Conservation (phyloP, 2,113 vertebrate genomes). For the Peucedramus taeniatus region DNA sequence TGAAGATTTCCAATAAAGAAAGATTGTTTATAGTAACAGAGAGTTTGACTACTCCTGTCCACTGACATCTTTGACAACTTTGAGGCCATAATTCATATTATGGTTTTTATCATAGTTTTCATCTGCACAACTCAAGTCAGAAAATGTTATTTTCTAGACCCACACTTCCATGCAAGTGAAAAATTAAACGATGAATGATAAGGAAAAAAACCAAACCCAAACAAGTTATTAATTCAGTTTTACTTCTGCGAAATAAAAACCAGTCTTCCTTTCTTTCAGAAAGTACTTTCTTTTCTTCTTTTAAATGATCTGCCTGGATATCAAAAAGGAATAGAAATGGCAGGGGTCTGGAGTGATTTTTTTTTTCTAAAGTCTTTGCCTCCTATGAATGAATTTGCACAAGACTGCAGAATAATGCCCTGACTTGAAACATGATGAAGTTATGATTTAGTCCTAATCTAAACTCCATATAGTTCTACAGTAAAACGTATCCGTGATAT, state of each 20-base stretch:
- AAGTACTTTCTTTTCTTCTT: background rate
- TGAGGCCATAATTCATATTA: background rate
- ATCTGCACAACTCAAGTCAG: background rate
- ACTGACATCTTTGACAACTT: background rate
- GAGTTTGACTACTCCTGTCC: background rate
- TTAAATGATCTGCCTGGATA: background rate
- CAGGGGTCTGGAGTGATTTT: background rate
- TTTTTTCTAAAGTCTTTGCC: background rate
- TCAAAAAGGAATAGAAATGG: background rate
- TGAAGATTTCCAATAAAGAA: background rate
- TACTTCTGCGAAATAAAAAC: background rate
- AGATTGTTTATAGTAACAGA: background rate
- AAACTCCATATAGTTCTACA: background rate
- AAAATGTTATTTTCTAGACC: background rate
- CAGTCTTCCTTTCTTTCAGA: background rate
- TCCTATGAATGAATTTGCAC: background rate
- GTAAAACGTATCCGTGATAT: background rate
- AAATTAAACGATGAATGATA: background rate
- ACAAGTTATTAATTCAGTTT: background rate
- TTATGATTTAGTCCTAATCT: background rate
- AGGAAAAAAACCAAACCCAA: accelerated
- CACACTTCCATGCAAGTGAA: background rate
- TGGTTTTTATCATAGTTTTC: background rate
- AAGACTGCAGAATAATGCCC: background rate
- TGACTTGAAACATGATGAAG: background rate